These are phyloP conservation scores for Zonitis immaculata DNA, from an alignment of 2,888 invertebrate species.

Conservation along the genomic window DNA sequence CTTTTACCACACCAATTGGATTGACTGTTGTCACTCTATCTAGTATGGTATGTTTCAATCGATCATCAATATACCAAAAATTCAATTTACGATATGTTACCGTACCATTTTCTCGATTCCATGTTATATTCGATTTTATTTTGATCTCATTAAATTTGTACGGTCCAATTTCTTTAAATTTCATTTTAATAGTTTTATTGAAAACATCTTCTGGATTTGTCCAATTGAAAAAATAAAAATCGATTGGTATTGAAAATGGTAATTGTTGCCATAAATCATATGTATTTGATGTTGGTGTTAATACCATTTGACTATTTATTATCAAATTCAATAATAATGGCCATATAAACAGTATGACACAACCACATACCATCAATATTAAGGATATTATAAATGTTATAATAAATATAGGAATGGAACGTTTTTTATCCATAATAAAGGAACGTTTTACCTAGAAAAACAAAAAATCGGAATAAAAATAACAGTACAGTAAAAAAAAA, in stretches of 20 bases:
- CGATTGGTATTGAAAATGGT: conserved; percentile 58
- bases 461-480: no score
- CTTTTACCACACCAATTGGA: conserved; percentile 66
- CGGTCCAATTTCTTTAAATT: conserved; percentile 56
- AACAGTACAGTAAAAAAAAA: no score
- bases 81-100: conserved; percentile 66
- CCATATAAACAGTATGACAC: conserved; percentile 22
- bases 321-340: conserved; percentile 19
- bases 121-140: conserved; percentile 67
- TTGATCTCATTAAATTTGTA: conserved; percentile 64
- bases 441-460: conserved; percentile 15
- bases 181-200: conserved; percentile 54
- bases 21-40: conserved; percentile 72
- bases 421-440: conserved; percentile 26
- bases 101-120: conserved; percentile 64
- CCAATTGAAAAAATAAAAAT: conserved; percentile 75
- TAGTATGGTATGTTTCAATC: conserved; percentile 46
- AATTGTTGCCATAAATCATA: conserved; percentile 69
- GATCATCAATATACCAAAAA: conserved; percentile 65
- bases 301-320: conserved; percentile 35
- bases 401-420: conserved; percentile 16
- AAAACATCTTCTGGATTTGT: conserved; percentile 66
- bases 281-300: conserved; percentile 58
- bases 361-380: conserved; percentile 22
- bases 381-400: conserved; percentile 21